phyloP scores from a whole-genome alignment of 2,888 invertebrate species.

The Lochmaea capreae region DNA sequence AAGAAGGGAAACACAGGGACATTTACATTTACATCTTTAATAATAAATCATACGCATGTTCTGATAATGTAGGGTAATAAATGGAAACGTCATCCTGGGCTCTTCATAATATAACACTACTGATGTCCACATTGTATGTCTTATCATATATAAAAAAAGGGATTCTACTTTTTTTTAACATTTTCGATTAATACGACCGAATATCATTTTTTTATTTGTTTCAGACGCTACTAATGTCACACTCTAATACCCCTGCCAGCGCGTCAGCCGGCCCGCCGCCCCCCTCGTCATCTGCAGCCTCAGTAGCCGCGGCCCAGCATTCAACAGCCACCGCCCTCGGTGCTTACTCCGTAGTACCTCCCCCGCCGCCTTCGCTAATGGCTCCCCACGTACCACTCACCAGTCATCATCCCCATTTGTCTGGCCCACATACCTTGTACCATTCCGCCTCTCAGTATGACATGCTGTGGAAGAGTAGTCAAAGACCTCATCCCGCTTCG shows the following conservation, averaged over 20 bases:
- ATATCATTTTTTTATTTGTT: conserved; percentile 63
- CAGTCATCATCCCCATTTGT: conserved; percentile 58
- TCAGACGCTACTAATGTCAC: conserved; percentile 72
- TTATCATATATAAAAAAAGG: too few relatives aligned
- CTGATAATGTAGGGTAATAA: too few relatives aligned
- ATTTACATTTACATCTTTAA: too few relatives aligned
- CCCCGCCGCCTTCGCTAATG: conserved; percentile 65
- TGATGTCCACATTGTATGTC: too few relatives aligned
- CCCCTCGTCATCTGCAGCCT: conserved; percentile 43
- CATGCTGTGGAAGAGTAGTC: conserved; percentile 70
- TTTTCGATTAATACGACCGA: background rate
- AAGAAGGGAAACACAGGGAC: too few relatives aligned
- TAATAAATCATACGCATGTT: too few relatives aligned
- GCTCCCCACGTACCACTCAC: conserved; percentile 58
- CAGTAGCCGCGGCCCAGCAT: conserved; percentile 49
- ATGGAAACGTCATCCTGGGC: too few relatives aligned
- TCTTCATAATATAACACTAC: too few relatives aligned
- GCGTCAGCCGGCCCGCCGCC: conserved; percentile 55
- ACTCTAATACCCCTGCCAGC: conserved; percentile 62
- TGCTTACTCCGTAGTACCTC: conserved; percentile 53
- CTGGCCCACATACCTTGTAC: conserved; percentile 52
- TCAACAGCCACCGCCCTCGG: conserved; percentile 54
- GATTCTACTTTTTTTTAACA: background rate
- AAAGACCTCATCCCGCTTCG: conserved; percentile 31
- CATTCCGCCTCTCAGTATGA: conserved; percentile 65